Conservation (phyloP, 2,797 vertebrate species). For the Cyprinodon diabolis region DNA sequence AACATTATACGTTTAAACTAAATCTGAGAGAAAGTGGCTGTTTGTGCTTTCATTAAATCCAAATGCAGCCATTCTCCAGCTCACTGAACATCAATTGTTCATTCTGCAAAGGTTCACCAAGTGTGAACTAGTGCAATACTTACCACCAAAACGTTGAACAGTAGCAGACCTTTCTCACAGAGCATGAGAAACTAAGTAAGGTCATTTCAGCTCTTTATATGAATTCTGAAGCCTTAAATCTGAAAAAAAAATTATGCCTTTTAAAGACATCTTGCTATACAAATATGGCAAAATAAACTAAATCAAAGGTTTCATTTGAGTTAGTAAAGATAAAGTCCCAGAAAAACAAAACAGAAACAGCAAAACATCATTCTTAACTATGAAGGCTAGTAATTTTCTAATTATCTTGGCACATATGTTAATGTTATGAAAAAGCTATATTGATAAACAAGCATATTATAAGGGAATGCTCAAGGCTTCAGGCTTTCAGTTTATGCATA, state of each 20-base stretch:
- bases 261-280: conserved; percentile 1
- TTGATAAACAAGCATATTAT: too few relatives aligned
- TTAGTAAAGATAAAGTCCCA: neutral
- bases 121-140: conserved; percentile 33
- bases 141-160: conserved; percentile 39
- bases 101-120: conserved; percentile 18
- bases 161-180: conserved; percentile 53
- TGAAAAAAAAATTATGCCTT: neutral
- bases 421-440: neutral
- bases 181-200: conserved; percentile 53
- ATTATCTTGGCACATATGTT: neutral
- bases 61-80: conserved; percentile 51
- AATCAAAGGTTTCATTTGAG: neutral
- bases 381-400: neutral
- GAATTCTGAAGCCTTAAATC: conserved; percentile 35
- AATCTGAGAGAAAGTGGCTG: conserved; percentile 46
- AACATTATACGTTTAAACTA: conserved; percentile 35
- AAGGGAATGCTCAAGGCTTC: too few relatives aligned
- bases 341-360: neutral
- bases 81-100: conserved; percentile 50
- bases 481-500: neutral
- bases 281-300: neutral
- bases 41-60: conserved; percentile 56
- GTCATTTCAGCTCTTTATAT: conserved; percentile 44
- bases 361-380: neutral